A percentile compares a stretch with the other conserved stretches of the same genome.
phyloP scores from a whole-genome alignment of 1,140 invertebrate genomes.

The Euwallacea fornicatus region DNA sequence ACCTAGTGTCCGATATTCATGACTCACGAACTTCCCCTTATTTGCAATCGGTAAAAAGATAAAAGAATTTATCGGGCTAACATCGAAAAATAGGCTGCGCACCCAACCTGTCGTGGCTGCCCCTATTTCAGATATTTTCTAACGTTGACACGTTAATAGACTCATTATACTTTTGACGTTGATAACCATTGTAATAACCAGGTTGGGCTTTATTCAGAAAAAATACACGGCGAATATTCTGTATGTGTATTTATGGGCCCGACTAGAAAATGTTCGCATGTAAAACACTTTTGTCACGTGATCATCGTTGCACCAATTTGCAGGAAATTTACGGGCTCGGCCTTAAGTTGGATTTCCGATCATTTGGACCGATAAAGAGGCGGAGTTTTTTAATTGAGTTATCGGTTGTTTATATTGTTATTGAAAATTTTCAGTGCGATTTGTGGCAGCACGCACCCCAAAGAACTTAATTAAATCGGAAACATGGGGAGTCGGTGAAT shows the following conservation, averaged over 20 bases:
- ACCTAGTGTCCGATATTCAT: too few relatives aligned
- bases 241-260: slow-evolving; percentile 4
- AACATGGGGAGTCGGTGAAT: slow-evolving; percentile 5
- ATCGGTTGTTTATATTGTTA: neutral
- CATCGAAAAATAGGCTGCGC: too few relatives aligned
- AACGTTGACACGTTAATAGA: slow-evolving; percentile 3
- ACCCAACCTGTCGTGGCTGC: slow-evolving; percentile 2
- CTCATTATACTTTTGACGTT: neutral
- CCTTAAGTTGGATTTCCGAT: neutral
- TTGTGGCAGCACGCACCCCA: too few relatives aligned
- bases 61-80: too few relatives aligned
- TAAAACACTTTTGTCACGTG: slow-evolving; percentile 1
- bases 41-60: too few relatives aligned
- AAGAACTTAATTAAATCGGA: slow-evolving; percentile 19
- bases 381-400: slow-evolving; percentile 1
- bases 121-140: slow-evolving; percentile 10
- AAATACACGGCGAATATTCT: neutral
- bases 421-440: too few relatives aligned
- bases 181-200: slow-evolving; percentile 4
- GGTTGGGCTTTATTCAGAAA: neutral
- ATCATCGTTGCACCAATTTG: neutral
- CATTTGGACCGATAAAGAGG: neutral
- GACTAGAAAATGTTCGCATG: neutral
- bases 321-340: neutral
- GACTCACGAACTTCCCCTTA: too few relatives aligned